These are phyloP conservation scores for Myripristis jacobus DNA, from an alignment of 2,797 vertebrate species.

Conservation along the genomic window DNA sequence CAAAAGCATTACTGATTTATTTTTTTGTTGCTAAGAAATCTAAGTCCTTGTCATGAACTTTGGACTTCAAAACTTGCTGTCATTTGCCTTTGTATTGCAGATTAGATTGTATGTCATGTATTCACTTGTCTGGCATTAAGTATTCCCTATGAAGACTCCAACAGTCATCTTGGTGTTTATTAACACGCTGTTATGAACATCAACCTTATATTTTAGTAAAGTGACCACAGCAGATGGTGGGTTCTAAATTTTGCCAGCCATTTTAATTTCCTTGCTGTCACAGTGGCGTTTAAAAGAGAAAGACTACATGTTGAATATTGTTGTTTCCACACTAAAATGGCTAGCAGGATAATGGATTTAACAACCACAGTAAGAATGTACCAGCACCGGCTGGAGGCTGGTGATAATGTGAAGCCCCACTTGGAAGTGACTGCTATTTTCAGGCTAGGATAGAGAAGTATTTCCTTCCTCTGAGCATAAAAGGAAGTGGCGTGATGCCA, in stretches of 20 bases:
- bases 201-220: neutral
- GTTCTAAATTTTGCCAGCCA: neutral
- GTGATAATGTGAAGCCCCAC: neutral
- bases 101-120: too few species aligned
- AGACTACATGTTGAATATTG: too few species aligned
- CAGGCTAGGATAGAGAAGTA: conserved; percentile 7
- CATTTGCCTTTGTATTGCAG: too few species aligned
- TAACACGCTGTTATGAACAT: too few species aligned
- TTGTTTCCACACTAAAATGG: too few species aligned
- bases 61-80: conserved; percentile 5
- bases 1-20: neutral
- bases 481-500: conserved; percentile 34
- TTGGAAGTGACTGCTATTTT: conserved; percentile 4
- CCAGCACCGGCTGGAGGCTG: neutral
- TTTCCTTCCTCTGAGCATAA: conserved; percentile 20
- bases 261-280: conserved; percentile 15
- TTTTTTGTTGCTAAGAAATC: neutral
- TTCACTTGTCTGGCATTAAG: too few species aligned
- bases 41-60: neutral
- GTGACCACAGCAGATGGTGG: neutral
- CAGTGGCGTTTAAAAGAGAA: neutral
- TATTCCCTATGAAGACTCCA: too few species aligned
- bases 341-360: too few species aligned
- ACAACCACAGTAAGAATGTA: neutral
- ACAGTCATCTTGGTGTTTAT: too few species aligned